Evolutionary conservation across 2,113 vertebrate genomes (phyloP), one percentile per base, ranked within the genome.

Genomic region (Suncus etruscus): DNA sequence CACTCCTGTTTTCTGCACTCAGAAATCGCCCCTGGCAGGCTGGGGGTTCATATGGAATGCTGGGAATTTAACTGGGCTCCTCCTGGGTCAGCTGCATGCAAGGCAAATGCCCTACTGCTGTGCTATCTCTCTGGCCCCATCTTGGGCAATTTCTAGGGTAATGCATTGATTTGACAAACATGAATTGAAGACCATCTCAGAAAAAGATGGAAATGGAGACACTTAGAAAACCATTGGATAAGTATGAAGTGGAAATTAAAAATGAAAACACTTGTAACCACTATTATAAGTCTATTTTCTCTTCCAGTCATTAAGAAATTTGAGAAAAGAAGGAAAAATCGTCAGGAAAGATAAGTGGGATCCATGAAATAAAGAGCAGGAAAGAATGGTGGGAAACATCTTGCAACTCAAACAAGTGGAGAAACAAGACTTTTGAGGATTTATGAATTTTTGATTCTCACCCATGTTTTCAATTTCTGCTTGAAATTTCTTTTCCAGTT

Each of bases 401-500:
- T 5, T 2, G 1, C 4, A 76, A 11, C 39, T 89, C 8, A 48
- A 47, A 11, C 16, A 45, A 78, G 27, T 1, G 3, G 72, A 75
- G 22, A 51, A 47, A 31, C 14, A 81, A 29, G 16, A 12, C 11
- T 18, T 1, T 48, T 31, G 12, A 24, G 4, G 8, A 14, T n/a
- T 29, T 74, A 78, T 48, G 87, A 82, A 70, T 22, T 12, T 61
- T 76, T 70, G 65, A 32, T 63, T 85, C 93, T 96, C 54, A 96
- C 96, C 82, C 87, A 96, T 94, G 15, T 91, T 82, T 86, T 68
- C 3, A 63, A 95, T 79, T 95, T 96, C 95, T 45, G 25, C 75
- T 90, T 87, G 27, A 78, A 94, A 92, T 76, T 95, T 94, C 7
- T 54, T 9, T 90, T 75, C 75, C 14, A 96, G 88, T 16, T 51